Base-by-base conservation (phyloP, 2,888 invertebrate species). In the Steinernema hermaphroditum region DNA sequence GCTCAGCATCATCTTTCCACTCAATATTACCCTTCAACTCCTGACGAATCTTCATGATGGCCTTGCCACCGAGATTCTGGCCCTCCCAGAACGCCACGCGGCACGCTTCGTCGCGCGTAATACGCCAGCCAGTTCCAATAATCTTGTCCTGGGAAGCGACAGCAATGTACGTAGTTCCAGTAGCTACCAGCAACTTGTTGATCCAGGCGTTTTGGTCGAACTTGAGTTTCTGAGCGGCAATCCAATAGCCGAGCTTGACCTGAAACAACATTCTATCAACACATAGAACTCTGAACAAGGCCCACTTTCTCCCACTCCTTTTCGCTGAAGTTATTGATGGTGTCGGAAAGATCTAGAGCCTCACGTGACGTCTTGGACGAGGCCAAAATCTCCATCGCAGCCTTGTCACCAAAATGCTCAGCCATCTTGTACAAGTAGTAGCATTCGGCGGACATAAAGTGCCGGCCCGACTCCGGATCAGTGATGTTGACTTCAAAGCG, bases 381-480 rank as follows among this genome's bases (percentile, higher is more conserved):
- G 1, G 62, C 49, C 22, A 76, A 72, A 37, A 74, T 76, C 57
- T 79, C 71, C 73, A 69, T 78, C 1, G 80, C 72, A 14, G 77
- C 81, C 8, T 68, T 68, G 68, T 84, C 84, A 1, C 72, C 76
- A 73, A 84, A 84, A 2, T 75, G 34, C 24, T 81, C 80, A 8
- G 84, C 84, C 80, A 85, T 80, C 74, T 83, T 80, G 75, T 80
- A 84, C 84, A 82, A 82, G 71, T 79, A 83, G 72, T 77, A 81
- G 32, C 84, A 80, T 69, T 85, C 83, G 19, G 81, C 81, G 19
- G 78, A 79, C 62, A 79, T 81, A 22, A 46, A 46, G 72, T 85
- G 82, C 62, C 83, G 78, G 0, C 77, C 24, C 0, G 78, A 78
- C 6, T 81, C 68, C 2, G 70, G 72, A 72, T 83, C 84, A 19